These are phyloP conservation scores for Calephelis perditalis DNA, from an alignment of 2,888 invertebrate species.

Conservation along the genomic window DNA sequence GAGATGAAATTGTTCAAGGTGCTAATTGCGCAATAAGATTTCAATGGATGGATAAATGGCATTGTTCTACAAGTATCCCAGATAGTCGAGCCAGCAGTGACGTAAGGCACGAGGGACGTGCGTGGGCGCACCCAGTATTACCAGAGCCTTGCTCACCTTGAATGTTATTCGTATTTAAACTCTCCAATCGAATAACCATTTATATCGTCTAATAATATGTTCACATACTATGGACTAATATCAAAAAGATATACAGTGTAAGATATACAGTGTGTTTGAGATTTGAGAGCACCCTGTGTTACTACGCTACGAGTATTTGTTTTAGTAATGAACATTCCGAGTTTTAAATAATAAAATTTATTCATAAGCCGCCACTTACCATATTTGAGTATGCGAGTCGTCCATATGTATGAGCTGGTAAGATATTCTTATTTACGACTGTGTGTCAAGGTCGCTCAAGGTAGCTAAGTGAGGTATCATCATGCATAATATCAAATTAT, in stretches of 20 bases:
- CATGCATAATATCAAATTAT: constrained; percentile 76
- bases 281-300: constrained; percentile 60
- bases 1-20: constrained; percentile 32
- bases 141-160: constrained; percentile 64
- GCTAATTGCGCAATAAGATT: constrained; percentile 54
- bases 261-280: not conserved
- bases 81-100: constrained; percentile 31
- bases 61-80: constrained; percentile 55
- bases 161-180: constrained; percentile 45
- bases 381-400: constrained; percentile 73
- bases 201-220: constrained; percentile 2
- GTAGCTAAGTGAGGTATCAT: constrained; percentile 61
- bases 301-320: constrained; percentile 76
- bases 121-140: constrained; percentile 55
- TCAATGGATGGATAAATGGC: constrained; percentile 46
- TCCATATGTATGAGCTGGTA: constrained; percentile 76
- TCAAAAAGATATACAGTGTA: constrained; percentile 12
- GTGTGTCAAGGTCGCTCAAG: constrained; percentile 68
- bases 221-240: not conserved
- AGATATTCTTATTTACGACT: constrained; percentile 77
- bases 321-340: constrained; percentile 78
- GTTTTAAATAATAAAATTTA: constrained; percentile 78
- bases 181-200: constrained; percentile 41
- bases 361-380: constrained; percentile 76
- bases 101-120: constrained; percentile 49